A percentile compares a stretch with the other conserved stretches of the same genome.
Evolutionary conservation across 2,113 vertebrate genomes (phyloP).

Genomic region (Mungos mungo): DNA sequence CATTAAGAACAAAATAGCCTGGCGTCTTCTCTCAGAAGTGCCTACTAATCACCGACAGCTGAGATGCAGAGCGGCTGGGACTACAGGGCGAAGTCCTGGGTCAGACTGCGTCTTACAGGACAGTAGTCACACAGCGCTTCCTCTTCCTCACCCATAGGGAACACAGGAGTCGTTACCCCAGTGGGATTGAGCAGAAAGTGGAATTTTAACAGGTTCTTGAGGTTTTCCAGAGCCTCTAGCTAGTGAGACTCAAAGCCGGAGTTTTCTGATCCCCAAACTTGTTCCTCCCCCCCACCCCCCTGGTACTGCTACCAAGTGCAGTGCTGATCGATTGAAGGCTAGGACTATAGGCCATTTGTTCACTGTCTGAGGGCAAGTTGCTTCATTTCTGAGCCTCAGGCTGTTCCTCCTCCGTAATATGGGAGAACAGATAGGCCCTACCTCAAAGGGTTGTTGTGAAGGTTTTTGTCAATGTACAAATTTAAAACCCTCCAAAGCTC

Average conservation of each 20-base stretch:
- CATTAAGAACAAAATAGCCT: not conserved
- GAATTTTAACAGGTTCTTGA: not conserved
- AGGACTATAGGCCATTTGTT: not conserved
- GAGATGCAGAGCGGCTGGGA: not conserved
- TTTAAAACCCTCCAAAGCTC: conserved; percentile 1
- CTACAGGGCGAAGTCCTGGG: not conserved
- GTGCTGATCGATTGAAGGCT: not conserved
- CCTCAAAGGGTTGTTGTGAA: not conserved
- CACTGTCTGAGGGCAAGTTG: not conserved
- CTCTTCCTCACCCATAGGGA: not conserved
- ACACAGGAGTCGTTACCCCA: not conserved
- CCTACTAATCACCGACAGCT: not conserved
- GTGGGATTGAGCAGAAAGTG: not conserved
- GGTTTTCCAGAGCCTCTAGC: not conserved
- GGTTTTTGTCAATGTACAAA: not conserved
- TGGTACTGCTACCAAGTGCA: not conserved
- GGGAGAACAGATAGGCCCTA: not conserved
- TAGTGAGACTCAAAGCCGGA: not conserved
- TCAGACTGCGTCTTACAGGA: not conserved
- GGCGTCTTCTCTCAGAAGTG: not conserved
- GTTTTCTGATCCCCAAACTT: not conserved
- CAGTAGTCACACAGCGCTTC: not conserved
- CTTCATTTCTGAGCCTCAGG: not conserved
- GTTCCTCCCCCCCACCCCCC: not conserved
- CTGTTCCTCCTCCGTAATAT: not conserved